Base-by-base conservation (phyloP, 2,888 invertebrate species). In the Siphlonurus alternatus region DNA sequence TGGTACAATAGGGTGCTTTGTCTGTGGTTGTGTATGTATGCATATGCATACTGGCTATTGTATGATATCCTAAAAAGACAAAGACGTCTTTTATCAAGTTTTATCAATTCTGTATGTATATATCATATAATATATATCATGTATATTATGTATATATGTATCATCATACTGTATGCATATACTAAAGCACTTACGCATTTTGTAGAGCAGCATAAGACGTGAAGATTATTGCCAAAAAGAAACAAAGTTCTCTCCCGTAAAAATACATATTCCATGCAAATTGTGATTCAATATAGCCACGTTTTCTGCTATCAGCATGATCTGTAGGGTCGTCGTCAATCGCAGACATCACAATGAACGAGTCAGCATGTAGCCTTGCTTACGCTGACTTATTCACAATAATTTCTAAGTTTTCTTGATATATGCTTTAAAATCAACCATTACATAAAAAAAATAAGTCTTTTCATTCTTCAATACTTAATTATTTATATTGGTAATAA, bases 141-240 rank as follows among this genome's bases (percentile, higher is more conserved):
- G n/a, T n/a, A n/a, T n/a, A n/a, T n/a, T n/a, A n/a, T n/a, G n/a
- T n/a, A n/a, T n/a, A n/a, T n/a, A n/a, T n/a, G n/a, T n/a, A n/a
- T n/a, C n/a, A n/a, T n/a, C n/a, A n/a, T n/a, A n/a, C n/a, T n/a
- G n/a, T n/a, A n/a, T n/a, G n/a, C n/a, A n/a, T n/a, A n/a, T n/a
- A n/a, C n/a, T n/a, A n/a, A n/a, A n/a, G 65, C 67, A 79, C 83
- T 81, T 80, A 88, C 88, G 84, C 80, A 72, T 83, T 86, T 69
- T 85, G 84, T 61, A 88, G 77, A 60, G 86, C 85, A 68, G 86
- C 87, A 71, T 86, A 84, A 15, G 85, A 81, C 2, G 84, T 84
- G 65, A 87, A 78, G 65, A 82, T 80, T 64, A 87, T 74, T 64
- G 84, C 80, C 67, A 85, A 75, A 70, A 85, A 80, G 71, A 87